phyloP scores from a whole-genome alignment of 1,140 invertebrate species.

The Drosophila rhopaloa region DNA sequence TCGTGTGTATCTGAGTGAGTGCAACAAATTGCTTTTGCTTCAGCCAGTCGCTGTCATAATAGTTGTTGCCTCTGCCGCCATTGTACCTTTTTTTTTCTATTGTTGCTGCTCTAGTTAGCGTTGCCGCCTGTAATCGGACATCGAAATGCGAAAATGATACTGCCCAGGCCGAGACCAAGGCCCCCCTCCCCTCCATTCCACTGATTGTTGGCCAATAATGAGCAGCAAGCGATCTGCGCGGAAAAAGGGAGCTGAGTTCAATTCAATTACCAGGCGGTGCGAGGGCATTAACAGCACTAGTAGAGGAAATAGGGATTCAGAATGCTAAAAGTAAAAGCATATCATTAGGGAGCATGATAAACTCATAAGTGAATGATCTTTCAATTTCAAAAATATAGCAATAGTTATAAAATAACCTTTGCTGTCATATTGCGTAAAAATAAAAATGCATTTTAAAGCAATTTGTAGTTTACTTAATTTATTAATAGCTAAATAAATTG shows the following conservation, averaged over 20 bases:
- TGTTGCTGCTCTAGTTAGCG: conserved; percentile 77
- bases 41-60: conserved; percentile 76
- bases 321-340: not conserved
- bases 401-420: too few relatives aligned
- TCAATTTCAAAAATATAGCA: too few relatives aligned
- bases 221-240: conserved; percentile 15
- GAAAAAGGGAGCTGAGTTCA: conserved; percentile 2
- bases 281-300: not conserved
- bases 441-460: too few relatives aligned
- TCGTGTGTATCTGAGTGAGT: conserved; percentile 51
- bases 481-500: too few relatives aligned
- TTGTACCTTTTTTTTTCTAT: conserved; percentile 71
- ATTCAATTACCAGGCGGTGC: conserved; percentile 30
- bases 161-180: conserved; percentile 23
- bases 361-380: too few relatives aligned
- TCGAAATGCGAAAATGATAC: conserved; percentile 81
- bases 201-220: conserved; percentile 71
- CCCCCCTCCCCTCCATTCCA: conserved; percentile 1
- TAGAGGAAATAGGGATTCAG: not conserved
- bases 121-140: conserved; percentile 68
- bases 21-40: conserved; percentile 77
- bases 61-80: conserved; percentile 59
- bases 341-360: not conserved
- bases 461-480: too few relatives aligned
- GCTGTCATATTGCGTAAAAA: too few relatives aligned